A percentile compares a stretch with the other conserved stretches of the same genome.
These are phyloP conservation scores for Schizopygopsis malacanthus DNA, from an alignment of 2,797 vertebrate species.

Conservation along the genomic window DNA sequence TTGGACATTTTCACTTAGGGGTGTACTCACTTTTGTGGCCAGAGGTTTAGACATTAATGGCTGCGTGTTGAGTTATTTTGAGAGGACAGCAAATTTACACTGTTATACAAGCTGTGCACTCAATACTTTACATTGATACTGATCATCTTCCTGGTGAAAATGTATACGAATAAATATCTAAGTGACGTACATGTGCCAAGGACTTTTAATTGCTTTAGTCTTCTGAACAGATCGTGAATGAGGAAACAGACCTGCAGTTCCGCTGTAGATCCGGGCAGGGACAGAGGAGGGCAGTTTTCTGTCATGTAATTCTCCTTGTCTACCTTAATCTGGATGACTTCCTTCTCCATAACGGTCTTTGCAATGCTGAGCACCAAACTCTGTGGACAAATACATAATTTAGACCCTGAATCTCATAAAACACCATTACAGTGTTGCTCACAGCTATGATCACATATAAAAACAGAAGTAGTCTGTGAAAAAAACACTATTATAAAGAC, in stretches of 20 bases:
- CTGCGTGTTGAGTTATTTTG: no score
- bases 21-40: no score
- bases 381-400: conserved; percentile 68
- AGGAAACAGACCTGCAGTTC: conserved; percentile 80
- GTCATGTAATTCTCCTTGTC: conserved; percentile 80
- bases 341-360: conserved; percentile 77
- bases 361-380: conserved; percentile 87
- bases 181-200: not conserved
- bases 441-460: not conserved
- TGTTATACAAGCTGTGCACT: no score
- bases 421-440: not conserved
- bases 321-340: conserved; percentile 67
- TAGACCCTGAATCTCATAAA: not conserved
- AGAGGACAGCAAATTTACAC: no score
- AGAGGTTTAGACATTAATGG: no score
- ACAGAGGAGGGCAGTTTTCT: conserved; percentile 78
- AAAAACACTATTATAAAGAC: not conserved
- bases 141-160: not conserved
- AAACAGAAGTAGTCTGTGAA: not conserved
- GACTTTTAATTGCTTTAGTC: not conserved
- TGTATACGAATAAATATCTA: not conserved
- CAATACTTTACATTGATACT: no score
- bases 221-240: not conserved
- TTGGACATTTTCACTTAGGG: no score
- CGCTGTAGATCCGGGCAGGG: conserved; percentile 74